Percentiles rank a stretch among this genome's conserved stretches.
phyloP scores from a whole-genome alignment of 1,140 invertebrate species.

The Brachionus angularis region DNA sequence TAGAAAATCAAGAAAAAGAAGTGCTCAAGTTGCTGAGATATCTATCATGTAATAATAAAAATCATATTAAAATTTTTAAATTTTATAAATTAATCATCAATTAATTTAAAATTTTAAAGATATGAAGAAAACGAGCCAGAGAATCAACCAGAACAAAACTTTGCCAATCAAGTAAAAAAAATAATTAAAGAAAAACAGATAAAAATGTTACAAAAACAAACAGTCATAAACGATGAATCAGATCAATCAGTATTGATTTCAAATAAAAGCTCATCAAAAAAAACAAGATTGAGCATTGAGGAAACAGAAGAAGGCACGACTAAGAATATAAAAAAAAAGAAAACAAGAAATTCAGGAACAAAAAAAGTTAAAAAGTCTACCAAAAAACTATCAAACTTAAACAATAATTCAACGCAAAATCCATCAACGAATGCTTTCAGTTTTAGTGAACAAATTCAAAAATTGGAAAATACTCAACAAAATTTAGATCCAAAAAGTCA shows the following conservation, averaged over 20 bases:
- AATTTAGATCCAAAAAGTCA: not conserved
- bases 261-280: not conserved
- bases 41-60: slow-evolving; percentile 21
- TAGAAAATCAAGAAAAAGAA: slow-evolving; percentile 13
- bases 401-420: too few species aligned
- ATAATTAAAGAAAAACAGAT: slow-evolving; percentile 10
- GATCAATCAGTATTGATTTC: not conserved
- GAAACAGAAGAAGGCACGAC: not conserved
- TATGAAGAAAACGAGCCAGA: slow-evolving; percentile 16
- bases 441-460: slow-evolving; percentile 18
- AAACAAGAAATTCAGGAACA: not conserved
- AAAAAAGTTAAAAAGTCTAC: slow-evolving; percentile 14
- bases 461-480: not conserved
- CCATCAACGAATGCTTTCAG: not conserved
- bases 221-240: not conserved
- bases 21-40: slow-evolving; percentile 25
- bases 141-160: not conserved
- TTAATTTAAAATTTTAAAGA: not conserved
- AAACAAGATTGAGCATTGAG: slow-evolving; percentile 4
- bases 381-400: too few species aligned
- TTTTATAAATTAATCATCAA: not conserved
- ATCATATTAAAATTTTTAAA: not conserved
- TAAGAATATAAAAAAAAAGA: too few species aligned
- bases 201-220: slow-evolving; percentile 12
- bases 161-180: slow-evolving; percentile 21